These are phyloP conservation scores for Chromis chromis DNA, from an alignment of 2,797 vertebrate genomes.

Conservation along the genomic window DNA sequence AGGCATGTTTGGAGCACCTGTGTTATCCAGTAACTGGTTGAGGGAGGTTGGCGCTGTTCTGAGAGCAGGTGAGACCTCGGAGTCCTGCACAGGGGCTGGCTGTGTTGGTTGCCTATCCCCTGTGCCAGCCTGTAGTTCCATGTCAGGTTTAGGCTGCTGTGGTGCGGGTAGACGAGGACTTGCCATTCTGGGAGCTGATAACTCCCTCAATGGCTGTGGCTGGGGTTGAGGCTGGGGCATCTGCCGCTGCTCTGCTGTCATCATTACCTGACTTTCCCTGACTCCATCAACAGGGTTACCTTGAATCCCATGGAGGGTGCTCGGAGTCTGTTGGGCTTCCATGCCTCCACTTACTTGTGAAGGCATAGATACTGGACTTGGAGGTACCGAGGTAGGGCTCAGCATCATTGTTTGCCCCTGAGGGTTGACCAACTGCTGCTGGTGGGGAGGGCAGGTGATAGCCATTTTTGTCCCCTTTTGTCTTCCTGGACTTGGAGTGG, in stretches of 20 bases:
- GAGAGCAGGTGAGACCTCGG: constrained; percentile 85
- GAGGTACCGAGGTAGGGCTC: constrained; percentile 85
- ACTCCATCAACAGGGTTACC: constrained; percentile 82
- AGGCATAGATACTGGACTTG: constrained; percentile 83
- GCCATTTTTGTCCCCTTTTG: constrained; percentile 92
- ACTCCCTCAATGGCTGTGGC: constrained; percentile 86
- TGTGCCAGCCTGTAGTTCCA: constrained; percentile 82
- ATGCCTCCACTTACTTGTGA: constrained; percentile 76
- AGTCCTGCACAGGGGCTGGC: constrained; percentile 82
- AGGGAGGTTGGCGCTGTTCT: constrained; percentile 93
- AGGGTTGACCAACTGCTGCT: constrained; percentile 86
- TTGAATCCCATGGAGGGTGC: constrained; percentile 78
- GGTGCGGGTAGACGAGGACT: constrained; percentile 81
- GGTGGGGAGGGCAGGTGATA: constrained; percentile 86
- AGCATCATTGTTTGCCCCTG: constrained; percentile 88
- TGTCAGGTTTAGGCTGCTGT: constrained; percentile 86
- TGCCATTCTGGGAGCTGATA: constrained; percentile 79
- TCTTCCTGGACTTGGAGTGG: constrained; percentile 95
- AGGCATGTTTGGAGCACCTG: constrained; percentile 85
- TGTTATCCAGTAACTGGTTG: constrained; percentile 95
- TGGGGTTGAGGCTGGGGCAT: constrained; percentile 73
- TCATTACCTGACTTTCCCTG: constrained; percentile 85
- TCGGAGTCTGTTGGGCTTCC: constrained; percentile 85
- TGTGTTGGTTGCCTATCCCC: constrained; percentile 77
- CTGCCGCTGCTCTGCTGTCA: constrained; percentile 85